These are phyloP conservation scores for Eutrigla gurnardus DNA, from an alignment of 2,797 vertebrate species.

Conservation along the genomic window DNA sequence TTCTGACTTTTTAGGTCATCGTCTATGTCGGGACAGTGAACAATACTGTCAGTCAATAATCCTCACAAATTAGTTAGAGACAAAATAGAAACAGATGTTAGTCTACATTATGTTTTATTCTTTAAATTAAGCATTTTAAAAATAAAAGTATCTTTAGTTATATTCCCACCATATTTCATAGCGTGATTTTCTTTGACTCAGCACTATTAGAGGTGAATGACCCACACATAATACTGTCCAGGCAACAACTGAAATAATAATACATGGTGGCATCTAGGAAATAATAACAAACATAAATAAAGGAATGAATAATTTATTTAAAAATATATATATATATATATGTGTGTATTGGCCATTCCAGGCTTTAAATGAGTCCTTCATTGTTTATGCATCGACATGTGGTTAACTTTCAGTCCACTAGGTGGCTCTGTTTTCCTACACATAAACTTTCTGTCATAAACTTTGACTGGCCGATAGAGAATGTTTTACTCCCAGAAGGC, in stretches of 20 bases:
- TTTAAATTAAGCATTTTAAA: constrained; percentile 25
- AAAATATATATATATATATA: constrained; percentile 14
- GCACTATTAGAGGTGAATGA: background rate
- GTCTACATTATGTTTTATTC: constrained; percentile 1
- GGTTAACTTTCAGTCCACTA: constrained; percentile 46
- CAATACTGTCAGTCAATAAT: background rate
- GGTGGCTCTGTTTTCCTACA: constrained; percentile 52
- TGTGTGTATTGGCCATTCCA: constrained; percentile 16
- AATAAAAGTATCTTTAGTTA: background rate
- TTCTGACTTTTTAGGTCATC: constrained; percentile 70
- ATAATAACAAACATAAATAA: constrained; percentile 48
- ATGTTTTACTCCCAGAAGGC: constrained; percentile 58
- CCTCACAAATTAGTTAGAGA: constrained; percentile 16
- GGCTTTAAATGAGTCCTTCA: constrained; percentile 56
- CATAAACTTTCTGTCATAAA: constrained; percentile 16
- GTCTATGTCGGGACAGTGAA: constrained; percentile 43
- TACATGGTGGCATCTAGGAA: constrained; percentile 28
- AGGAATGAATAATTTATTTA: constrained; percentile 55
- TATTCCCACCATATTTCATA: constrained; percentile 15
- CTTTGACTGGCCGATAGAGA: constrained; percentile 13
- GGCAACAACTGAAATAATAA: constrained; percentile 3
- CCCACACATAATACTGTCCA: constrained; percentile 41
- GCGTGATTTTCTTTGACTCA: background rate
- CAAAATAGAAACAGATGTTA: constrained; percentile 12
- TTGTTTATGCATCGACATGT: constrained; percentile 7